Evolutionary conservation across 2,113 vertebrate species (phyloP).

Genomic region (Cheirogaleus medius): DNA sequence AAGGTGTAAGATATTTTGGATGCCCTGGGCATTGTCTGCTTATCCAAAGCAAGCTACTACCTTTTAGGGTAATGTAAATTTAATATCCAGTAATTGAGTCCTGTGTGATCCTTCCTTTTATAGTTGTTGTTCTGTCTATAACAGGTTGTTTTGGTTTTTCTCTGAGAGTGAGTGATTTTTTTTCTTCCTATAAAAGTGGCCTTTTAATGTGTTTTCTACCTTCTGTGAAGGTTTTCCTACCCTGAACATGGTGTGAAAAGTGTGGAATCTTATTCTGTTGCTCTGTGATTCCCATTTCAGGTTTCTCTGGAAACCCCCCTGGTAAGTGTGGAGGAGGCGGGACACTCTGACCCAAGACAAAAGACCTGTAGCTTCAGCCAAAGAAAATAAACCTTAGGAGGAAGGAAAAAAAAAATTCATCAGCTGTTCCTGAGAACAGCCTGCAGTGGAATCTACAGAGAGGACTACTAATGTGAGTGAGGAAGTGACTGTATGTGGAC

Average conservation of each 20-base stretch:
- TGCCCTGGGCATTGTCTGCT: constrained; percentile 1
- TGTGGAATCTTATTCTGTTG: constrained; percentile 54
- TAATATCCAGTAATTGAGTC: neutral
- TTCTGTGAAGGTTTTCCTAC: neutral
- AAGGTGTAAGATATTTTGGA: neutral
- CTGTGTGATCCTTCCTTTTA: neutral
- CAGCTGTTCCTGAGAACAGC: constrained; percentile 59
- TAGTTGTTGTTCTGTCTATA: neutral
- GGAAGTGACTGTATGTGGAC: constrained; percentile 80
- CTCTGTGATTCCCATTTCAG: constrained; percentile 74
- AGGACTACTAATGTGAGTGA: constrained; percentile 54
- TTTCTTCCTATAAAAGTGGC: neutral
- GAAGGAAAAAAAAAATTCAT: neutral
- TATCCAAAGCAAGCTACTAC: neutral
- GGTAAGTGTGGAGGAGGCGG: constrained; percentile 79
- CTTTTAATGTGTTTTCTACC: neutral
- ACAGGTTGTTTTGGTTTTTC: neutral
- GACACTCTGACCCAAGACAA: constrained; percentile 77
- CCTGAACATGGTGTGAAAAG: neutral
- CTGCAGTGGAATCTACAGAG: constrained; percentile 54
- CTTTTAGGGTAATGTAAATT: neutral
- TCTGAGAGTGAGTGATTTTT: neutral
- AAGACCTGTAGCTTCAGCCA: constrained; percentile 75
- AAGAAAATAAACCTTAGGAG: constrained; percentile 71
- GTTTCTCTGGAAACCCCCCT: constrained; percentile 81